phyloP scores from a whole-genome alignment of 2,797 vertebrate genomes.

The Mionectes olivaceus region DNA sequence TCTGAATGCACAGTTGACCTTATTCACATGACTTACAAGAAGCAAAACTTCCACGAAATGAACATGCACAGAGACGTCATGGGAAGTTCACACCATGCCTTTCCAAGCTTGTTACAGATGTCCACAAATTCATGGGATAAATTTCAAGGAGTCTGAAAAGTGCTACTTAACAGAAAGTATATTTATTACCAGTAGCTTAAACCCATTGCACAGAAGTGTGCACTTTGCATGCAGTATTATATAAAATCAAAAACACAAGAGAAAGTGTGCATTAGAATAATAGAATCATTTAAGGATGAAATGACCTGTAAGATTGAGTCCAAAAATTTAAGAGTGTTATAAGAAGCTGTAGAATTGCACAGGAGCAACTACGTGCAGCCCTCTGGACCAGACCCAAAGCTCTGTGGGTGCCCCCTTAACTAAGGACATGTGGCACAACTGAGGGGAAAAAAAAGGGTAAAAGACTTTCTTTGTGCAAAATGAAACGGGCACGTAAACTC shows the following conservation, averaged over 20 bases:
- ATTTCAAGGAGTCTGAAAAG: neutral
- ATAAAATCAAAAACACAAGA: neutral
- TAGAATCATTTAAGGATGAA: neutral
- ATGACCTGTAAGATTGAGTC: neutral
- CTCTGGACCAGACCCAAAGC: neutral
- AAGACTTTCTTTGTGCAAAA: neutral
- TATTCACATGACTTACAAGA: neutral
- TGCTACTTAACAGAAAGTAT: neutral
- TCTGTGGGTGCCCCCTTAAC: neutral
- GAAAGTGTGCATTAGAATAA: neutral
- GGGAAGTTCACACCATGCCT: neutral
- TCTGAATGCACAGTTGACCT: neutral
- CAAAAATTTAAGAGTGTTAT: neutral
- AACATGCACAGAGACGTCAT: neutral
- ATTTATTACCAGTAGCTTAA: neutral
- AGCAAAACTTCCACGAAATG: neutral
- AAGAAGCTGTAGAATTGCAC: neutral
- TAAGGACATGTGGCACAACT: neutral
- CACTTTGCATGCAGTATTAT: neutral
- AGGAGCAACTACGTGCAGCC: neutral
- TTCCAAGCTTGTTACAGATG: neutral
- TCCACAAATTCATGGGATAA: neutral
- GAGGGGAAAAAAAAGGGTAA: fast-evolving
- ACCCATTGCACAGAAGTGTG: neutral
- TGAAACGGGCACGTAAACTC: fast-evolving